A percentile compares a stretch with the other conserved stretches of the same genome.
These are phyloP conservation scores for Caerostris darwini DNA, from an alignment of 1,140 invertebrate species.

Conservation along the genomic window DNA sequence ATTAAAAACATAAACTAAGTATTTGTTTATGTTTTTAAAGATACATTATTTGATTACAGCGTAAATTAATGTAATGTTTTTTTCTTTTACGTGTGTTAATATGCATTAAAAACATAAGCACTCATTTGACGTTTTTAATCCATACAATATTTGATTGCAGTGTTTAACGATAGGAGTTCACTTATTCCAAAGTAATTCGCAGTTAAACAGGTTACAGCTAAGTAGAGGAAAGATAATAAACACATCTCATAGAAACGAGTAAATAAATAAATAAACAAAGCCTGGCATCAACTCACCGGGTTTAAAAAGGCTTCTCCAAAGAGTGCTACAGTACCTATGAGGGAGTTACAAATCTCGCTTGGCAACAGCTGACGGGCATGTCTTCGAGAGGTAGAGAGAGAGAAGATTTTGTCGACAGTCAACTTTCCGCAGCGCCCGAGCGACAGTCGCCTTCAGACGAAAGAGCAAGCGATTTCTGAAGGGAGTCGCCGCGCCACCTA, in stretches of 20 bases:
- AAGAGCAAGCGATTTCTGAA: background rate
- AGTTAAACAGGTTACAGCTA: background rate
- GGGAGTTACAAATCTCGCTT: conserved; percentile 26
- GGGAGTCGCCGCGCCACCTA: background rate
- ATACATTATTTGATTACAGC: too few species aligned
- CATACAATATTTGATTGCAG: too few species aligned
- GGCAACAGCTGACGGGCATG: conserved; percentile 45
- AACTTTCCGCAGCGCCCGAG: conserved; percentile 5
- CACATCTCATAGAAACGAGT: too few species aligned
- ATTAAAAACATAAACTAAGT: too few species aligned
- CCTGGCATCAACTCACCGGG: background rate
- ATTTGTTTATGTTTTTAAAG: too few species aligned
- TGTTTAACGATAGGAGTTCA: background rate
- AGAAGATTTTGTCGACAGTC: conserved; percentile 23
- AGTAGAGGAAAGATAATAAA: background rate
- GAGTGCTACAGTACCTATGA: background rate
- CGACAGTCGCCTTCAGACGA: background rate
- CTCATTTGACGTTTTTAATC: too few species aligned
- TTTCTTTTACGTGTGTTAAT: too few species aligned
- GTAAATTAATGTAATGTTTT: too few species aligned
- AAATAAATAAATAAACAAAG: too few species aligned
- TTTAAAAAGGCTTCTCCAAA: background rate
- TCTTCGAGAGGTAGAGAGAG: background rate
- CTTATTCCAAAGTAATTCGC: background rate
- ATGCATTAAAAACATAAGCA: too few species aligned